Conservation (phyloP, 2,888 invertebrate genomes). For the Drosophila lutescens region DNA sequence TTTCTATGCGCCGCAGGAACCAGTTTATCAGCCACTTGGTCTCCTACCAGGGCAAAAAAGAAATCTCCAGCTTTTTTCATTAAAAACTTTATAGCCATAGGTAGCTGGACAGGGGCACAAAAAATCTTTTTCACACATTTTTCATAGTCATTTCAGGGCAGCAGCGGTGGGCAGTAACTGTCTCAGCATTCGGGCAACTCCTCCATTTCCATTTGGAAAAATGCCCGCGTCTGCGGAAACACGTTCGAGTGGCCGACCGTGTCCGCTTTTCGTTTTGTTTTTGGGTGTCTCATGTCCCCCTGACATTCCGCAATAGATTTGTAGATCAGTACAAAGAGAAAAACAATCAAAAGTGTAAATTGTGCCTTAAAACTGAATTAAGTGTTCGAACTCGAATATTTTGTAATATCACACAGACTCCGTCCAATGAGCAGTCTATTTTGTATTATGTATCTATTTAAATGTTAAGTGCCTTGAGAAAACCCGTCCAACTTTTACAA, state of each 20-base stretch:
- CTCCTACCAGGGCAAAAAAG: constrained; percentile 71
- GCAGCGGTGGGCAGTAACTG: constrained; percentile 72
- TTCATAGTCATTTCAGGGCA: constrained; percentile 80
- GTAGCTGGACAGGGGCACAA: constrained; percentile 61
- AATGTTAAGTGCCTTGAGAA: constrained; percentile 61
- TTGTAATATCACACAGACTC: constrained; percentile 51
- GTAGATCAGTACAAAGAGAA: constrained; percentile 66
- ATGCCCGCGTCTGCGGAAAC: constrained; percentile 52
- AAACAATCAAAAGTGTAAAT: constrained; percentile 45
- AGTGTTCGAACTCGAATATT: constrained; percentile 44
- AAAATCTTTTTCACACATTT: constrained; percentile 83
- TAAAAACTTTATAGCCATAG: constrained; percentile 64
- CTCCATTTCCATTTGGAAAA: constrained; percentile 63
- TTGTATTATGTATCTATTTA: constrained; percentile 49
- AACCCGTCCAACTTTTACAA: constrained; percentile 31
- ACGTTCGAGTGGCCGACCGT: constrained; percentile 49
- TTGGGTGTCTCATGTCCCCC: constrained; percentile 22
- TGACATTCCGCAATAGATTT: constrained; percentile 45
- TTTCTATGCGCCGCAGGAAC: constrained; percentile 77
- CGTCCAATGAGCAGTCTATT: constrained; percentile 58
- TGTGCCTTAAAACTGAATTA: constrained; percentile 60
- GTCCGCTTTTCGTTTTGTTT: constrained; percentile 36
- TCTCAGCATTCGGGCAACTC: constrained; percentile 74
- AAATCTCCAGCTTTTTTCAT: constrained; percentile 60
- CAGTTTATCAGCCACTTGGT: constrained; percentile 76